Evolutionary conservation across 2,888 invertebrate species (phyloP), one percentile per base, ranked within the genome.

Genomic region (Pyrocoelia pectoralis): DNA sequence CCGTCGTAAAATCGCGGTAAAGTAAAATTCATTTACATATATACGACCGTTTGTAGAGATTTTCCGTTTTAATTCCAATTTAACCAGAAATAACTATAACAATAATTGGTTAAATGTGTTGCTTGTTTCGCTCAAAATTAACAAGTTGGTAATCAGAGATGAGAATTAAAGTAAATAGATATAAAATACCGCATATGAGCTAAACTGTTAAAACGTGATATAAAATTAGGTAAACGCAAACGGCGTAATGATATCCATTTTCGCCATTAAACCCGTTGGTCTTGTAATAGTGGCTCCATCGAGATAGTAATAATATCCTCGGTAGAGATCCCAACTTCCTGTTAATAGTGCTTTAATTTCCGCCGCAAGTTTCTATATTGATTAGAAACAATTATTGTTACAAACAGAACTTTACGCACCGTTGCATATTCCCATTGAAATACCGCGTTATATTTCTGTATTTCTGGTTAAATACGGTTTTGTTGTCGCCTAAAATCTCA

Each of bases 271-370:
- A 59, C 59, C 51, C 51, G 56, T 46, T 64, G 55, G 51, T 56
- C 48, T 46, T 48, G 64, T 56, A 60, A 60, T 56, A 56, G 59
- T 56, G 59, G 55, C 52, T 38, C 55, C 55, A 55, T 61, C 54
- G 53, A 63, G 59, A 56, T 59, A 58, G 63, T 60, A 59, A 54
- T 62, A 62, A 63, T 60, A 56, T 66, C 60, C 66, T 56, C 62
- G 38, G 56, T 49, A 56, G 63, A 59, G 66, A 56, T 56, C 60
- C 56, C 66, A 56, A 61, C 63, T 66, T 66, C 63, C 66, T 63
- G 66, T 63, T 66, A 66, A 66, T 66, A 56, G 62, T 46, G 59
- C 56, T 66, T 66, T 66, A 66, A 66, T 66, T 66, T 66, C 66
- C 66, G 66, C 62, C 54, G 38, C 56, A 46, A 63, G 60, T 59